Percentiles rank a stretch among this genome's conserved stretches.
Evolutionary conservation across 2,113 vertebrate species (phyloP).

Genomic region (Megaceryle torquata): DNA sequence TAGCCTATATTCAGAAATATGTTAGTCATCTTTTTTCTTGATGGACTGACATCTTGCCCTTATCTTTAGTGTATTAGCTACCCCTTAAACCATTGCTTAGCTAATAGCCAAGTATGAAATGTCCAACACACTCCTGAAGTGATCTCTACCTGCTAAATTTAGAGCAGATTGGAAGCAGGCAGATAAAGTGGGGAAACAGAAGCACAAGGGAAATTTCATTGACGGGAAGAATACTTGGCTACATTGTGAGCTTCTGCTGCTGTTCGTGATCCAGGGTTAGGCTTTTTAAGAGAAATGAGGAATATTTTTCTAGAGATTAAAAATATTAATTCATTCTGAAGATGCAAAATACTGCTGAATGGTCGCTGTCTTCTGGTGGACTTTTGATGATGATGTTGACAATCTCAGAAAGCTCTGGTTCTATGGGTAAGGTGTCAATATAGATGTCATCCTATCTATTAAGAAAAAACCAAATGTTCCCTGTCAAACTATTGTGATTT

Average conservation of each 20-base stretch:
- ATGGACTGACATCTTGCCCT: conserved; percentile 49
- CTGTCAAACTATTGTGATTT: not conserved
- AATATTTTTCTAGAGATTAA: not conserved
- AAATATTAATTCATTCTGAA: not conserved
- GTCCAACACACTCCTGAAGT: conserved; percentile 74
- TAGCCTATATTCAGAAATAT: conserved; percentile 53
- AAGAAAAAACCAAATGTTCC: not conserved
- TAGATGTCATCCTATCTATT: fast-evolving
- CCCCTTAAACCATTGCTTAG: conserved; percentile 42
- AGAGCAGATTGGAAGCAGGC: conserved; percentile 47
- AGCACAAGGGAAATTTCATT: conserved; percentile 17
- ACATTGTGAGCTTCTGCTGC: not conserved
- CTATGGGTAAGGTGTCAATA: fast-evolving
- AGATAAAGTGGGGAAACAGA: conserved; percentile 33
- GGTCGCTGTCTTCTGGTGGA: not conserved
- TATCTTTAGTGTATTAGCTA: conserved; percentile 69
- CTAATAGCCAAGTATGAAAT: conserved; percentile 60
- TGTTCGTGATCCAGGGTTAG: fast-evolving
- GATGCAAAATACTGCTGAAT: not conserved
- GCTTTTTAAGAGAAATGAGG: not conserved
- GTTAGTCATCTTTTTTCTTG: conserved; percentile 38
- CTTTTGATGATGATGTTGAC: not conserved
- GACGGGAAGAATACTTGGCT: not conserved
- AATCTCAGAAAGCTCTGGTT: not conserved
- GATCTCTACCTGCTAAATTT: conserved; percentile 80